These are phyloP conservation scores for Nomada ruficornis DNA, from an alignment of 2,888 invertebrate genomes.

Conservation along the genomic window DNA sequence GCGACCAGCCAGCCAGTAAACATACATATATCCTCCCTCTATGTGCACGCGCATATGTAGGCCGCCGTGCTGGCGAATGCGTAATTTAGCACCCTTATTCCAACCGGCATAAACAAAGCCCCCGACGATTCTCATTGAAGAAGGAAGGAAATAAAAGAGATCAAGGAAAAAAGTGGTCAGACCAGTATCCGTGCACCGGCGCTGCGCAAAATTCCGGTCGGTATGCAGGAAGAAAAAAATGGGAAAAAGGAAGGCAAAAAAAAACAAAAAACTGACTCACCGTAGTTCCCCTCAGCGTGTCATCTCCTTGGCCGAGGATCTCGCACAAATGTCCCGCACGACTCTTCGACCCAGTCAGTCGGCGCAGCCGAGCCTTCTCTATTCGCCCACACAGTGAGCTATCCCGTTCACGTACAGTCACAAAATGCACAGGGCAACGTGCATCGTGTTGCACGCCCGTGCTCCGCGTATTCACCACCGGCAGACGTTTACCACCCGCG, in stretches of 20 bases:
- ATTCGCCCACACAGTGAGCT: slow-evolving; percentile 7
- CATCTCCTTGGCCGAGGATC: slow-evolving; percentile 25
- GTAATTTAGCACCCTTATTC: slow-evolving; percentile 26
- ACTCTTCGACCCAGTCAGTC: slow-evolving; percentile 1
- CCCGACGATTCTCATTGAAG: slow-evolving; percentile 4
- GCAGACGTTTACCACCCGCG: slow-evolving; percentile 12
- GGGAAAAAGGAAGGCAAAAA: not conserved
- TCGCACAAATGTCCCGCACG: slow-evolving; percentile 25
- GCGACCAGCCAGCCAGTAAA: slow-evolving; percentile 14
- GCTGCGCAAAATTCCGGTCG: not conserved
- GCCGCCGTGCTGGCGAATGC: slow-evolving; percentile 8
- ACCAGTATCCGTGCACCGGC: slow-evolving; percentile 13
- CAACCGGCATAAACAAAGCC: slow-evolving; percentile 38
- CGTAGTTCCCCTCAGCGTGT: slow-evolving; percentile 39
- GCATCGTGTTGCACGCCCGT: slow-evolving; percentile 37
- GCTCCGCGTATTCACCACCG: slow-evolving; percentile 13
- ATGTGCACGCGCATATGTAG: slow-evolving; percentile 4
- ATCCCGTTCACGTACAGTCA: slow-evolving; percentile 46
- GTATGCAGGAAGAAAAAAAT: too few relatives aligned
- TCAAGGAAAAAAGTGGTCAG: not conserved
- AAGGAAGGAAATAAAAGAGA: not conserved
- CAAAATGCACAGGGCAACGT: slow-evolving; percentile 13
- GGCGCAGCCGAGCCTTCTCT: slow-evolving; percentile 12
- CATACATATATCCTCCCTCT: slow-evolving; percentile 3
- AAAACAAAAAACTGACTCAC: slow-evolving; percentile 14